Percentiles rank a stretch among this genome's conserved stretches.
Conservation (phyloP, 30 jellyfish, hydroid and myxozoan genomes). For the Clytia hemisphaerica region DNA sequence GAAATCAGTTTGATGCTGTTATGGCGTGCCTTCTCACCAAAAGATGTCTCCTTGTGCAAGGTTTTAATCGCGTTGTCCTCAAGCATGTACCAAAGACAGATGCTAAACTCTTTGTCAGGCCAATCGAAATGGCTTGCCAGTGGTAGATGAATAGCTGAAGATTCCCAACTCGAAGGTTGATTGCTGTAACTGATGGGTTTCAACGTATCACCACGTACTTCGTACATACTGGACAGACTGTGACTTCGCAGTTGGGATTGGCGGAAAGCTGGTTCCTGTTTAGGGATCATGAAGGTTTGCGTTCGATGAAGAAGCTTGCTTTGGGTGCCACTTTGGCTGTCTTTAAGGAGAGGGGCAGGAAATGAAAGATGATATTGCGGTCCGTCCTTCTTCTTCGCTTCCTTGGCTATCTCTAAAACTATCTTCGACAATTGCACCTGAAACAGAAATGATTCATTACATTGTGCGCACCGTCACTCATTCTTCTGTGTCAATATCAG, state of each 20-base stretch:
- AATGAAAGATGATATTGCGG: constrained; percentile 53
- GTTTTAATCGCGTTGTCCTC: constrained; percentile 15
- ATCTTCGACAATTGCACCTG: constrained; percentile 59
- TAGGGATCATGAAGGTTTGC: constrained; percentile 57
- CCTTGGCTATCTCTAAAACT: constrained; percentile 44
- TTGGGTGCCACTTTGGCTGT: constrained; percentile 10
- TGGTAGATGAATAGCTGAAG: constrained; percentile 76
- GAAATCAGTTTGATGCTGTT: not conserved
- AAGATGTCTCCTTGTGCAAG: not conserved
- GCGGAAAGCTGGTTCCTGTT: constrained; percentile 38
- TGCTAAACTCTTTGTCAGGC: constrained; percentile 93
- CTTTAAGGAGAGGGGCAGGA: constrained; percentile 37
- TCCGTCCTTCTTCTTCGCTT: constrained; percentile 43
- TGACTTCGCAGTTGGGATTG: constrained; percentile 28
- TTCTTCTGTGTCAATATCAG: no score
- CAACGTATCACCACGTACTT: constrained; percentile 29
- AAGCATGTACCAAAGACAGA: constrained; percentile 71
- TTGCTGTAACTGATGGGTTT: constrained; percentile 42
- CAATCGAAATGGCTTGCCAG: constrained; percentile 63
- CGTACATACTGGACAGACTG: constrained; percentile 16
- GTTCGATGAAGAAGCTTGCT: constrained; percentile 47
- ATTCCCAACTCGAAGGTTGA: constrained; percentile 52
- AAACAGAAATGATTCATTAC: not conserved
- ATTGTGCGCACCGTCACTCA: not conserved
- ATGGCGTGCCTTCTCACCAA: not conserved